phyloP scores from a whole-genome alignment of 2,113 vertebrate species.

The Entomyzon cyanotis region DNA sequence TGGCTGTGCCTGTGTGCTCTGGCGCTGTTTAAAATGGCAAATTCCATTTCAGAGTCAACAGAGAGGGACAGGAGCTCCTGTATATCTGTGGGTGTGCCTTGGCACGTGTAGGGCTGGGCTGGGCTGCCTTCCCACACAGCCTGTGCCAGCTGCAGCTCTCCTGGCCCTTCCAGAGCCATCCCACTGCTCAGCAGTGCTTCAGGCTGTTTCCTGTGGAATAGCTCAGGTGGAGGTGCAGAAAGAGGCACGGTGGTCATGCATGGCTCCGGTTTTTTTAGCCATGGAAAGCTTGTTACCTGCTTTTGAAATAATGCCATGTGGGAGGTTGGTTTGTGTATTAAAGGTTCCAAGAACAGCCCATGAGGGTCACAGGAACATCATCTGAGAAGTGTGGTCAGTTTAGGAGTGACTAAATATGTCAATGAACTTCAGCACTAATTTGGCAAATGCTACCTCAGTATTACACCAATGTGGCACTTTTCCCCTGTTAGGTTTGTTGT shows the following conservation, averaged over 20 bases:
- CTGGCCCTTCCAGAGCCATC: neutral
- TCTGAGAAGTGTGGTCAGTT: neutral
- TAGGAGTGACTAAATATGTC: neutral
- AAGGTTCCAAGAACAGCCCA: neutral
- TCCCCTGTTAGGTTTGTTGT: neutral
- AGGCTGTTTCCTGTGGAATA: rapidly evolving
- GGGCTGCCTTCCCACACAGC: neutral
- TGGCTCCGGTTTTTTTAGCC: neutral
- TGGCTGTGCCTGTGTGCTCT: neutral
- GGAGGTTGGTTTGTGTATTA: neutral
- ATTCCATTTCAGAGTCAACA: constrained; percentile 1
- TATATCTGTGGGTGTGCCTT: neutral
- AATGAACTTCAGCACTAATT: neutral
- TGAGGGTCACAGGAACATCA: neutral
- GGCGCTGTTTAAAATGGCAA: neutral
- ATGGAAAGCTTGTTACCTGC: neutral
- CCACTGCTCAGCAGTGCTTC: rapidly evolving
- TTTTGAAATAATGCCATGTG: neutral
- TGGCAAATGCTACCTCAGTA: neutral
- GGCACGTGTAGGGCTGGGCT: neutral
- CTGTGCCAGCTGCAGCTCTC: neutral
- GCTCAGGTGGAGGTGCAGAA: rapidly evolving
- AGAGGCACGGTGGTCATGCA: rapidly evolving
- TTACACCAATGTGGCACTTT: neutral
- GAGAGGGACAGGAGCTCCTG: neutral